Percentiles rank a stretch among this genome's conserved stretches.
phyloP scores from a whole-genome alignment of 2,888 invertebrate genomes.

The Amphipoea lucens region DNA sequence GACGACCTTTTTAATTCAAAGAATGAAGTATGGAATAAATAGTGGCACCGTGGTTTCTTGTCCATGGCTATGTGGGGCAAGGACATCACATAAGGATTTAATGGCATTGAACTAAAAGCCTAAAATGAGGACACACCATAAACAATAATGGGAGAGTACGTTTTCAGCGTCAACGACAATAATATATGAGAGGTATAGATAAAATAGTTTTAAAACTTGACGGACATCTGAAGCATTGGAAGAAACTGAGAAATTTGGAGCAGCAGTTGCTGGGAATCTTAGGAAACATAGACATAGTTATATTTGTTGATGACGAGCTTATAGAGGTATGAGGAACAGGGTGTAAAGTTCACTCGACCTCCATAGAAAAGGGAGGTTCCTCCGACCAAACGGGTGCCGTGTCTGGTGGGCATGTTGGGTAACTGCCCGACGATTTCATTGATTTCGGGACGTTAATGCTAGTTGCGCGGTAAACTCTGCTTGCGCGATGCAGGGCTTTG shows the following conservation, averaged over 20 bases:
- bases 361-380: neutral
- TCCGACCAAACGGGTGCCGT: neutral
- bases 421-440: neutral
- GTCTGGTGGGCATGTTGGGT: neutral
- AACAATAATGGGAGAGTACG: neutral
- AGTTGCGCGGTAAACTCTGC: no score
- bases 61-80: neutral
- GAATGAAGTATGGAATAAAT: neutral
- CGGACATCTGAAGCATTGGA: neutral
- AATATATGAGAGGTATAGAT: neutral
- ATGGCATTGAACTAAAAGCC: neutral
- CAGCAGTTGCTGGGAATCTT: no score
- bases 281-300: neutral
- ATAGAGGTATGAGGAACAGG: neutral
- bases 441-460: neutral
- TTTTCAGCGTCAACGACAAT: neutral
- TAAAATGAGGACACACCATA: neutral
- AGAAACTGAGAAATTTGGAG: neutral
- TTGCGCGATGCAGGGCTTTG: no score
- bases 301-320: neutral
- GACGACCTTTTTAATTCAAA: neutral
- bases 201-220: neutral
- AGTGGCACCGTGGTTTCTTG: neutral
- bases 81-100: neutral
- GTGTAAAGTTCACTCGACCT: neutral